phyloP scores from a whole-genome alignment of 2,113 vertebrate species.

The Equus przewalskii region DNA sequence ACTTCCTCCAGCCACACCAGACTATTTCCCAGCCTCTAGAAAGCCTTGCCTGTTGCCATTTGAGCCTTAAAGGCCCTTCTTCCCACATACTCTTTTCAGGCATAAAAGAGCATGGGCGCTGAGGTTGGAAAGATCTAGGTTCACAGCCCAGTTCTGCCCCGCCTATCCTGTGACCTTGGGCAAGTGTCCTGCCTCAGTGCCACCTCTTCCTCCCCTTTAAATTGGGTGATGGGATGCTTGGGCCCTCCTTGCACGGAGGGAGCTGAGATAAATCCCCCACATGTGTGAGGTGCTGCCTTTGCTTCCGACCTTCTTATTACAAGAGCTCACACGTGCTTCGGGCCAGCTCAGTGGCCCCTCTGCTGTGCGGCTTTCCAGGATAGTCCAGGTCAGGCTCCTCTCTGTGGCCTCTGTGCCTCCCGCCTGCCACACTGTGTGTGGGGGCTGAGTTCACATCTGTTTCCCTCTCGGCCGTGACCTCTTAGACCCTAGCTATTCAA shows the following conservation, averaged over 20 bases:
- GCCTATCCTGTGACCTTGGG: neutral
- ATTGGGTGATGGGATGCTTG: neutral
- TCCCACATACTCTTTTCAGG: neutral
- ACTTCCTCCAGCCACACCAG: neutral
- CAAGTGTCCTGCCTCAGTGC: neutral
- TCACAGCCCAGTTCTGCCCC: neutral
- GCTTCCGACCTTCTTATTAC: no score
- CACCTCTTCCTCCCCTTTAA: neutral
- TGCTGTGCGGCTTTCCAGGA: neutral
- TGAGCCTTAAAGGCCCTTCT: neutral
- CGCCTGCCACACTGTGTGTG: neutral
- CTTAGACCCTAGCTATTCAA: neutral
- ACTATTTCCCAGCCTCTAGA: neutral
- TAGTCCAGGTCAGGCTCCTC: neutral
- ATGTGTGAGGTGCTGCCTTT: neutral
- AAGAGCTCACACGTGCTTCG: rapidly evolving
- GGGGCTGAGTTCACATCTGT: neutral
- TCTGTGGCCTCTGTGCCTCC: neutral
- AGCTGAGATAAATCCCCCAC: neutral
- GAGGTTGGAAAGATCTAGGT: neutral
- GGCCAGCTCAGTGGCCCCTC: neutral
- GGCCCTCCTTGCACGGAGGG: neutral
- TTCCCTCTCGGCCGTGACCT: neutral
- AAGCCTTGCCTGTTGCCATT: neutral
- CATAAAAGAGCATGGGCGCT: neutral